These are phyloP conservation scores for Acromyrmex charruanus DNA, from an alignment of 1,140 invertebrate genomes.

Conservation along the genomic window DNA sequence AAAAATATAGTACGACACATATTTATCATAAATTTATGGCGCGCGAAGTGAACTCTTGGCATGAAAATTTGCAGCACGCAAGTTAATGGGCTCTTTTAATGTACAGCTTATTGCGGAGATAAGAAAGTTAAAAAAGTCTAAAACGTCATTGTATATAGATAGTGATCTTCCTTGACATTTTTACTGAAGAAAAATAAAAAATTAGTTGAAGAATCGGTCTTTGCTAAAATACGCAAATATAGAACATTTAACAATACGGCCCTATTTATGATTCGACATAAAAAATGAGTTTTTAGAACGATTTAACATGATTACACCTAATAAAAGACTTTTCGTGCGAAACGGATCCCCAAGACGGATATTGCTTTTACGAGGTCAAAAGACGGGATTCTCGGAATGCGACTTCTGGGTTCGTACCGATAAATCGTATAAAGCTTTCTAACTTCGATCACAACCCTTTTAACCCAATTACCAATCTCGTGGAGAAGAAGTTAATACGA, in stretches of 20 bases:
- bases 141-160: no score
- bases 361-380: conserved; percentile 39
- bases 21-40: neutral
- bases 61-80: neutral
- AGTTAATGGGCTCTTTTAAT: neutral
- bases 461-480: neutral
- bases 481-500: neutral
- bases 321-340: conserved; percentile 19
- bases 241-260: neutral
- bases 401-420: neutral
- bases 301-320: neutral
- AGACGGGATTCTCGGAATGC: conserved; percentile 16
- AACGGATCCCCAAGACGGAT: conserved; percentile 30
- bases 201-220: neutral
- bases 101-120: neutral
- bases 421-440: conserved; percentile 7
- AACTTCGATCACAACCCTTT: neutral
- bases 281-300: conserved; percentile 2
- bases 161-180: neutral
- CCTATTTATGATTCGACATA: neutral
- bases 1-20: neutral
- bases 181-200: neutral
- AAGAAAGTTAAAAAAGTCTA: neutral
- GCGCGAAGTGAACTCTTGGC: neutral
- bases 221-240: neutral